Evolutionary conservation across 2,888 invertebrate species (phyloP).

Genomic region (Hololepta plana): DNA sequence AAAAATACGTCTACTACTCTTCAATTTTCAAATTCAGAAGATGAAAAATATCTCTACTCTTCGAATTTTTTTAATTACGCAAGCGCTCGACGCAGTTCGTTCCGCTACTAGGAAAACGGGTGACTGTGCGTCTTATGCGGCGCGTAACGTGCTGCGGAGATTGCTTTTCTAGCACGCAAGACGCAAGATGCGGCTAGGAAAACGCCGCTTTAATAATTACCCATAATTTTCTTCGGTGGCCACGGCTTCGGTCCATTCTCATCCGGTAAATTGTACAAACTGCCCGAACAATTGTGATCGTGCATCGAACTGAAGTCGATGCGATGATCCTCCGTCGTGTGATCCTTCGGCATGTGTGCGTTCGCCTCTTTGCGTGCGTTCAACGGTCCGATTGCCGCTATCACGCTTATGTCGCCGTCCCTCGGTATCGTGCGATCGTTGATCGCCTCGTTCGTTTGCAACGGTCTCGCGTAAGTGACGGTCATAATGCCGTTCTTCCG

Average conservation of each 20-base stretch:
- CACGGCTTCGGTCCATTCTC: conserved; percentile 45
- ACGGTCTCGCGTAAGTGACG: conserved; percentile 58
- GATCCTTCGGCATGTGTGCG: conserved; percentile 58
- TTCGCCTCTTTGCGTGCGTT: conserved; percentile 68
- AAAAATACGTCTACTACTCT: too few relatives aligned
- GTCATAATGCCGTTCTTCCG: conserved; percentile 64
- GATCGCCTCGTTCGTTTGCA: conserved; percentile 54
- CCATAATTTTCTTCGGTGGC: conserved; percentile 43
- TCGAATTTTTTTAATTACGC: too few relatives aligned
- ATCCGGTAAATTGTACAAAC: conserved; percentile 42
- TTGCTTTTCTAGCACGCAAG: too few relatives aligned
- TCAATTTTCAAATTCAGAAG: too few relatives aligned
- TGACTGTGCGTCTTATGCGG: too few relatives aligned
- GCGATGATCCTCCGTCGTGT: conserved; percentile 48
- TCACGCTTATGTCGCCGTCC: conserved; percentile 48
- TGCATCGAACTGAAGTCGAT: conserved; percentile 60
- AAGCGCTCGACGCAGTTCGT: too few relatives aligned
- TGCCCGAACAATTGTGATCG: conserved; percentile 54
- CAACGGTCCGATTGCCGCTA: conserved; percentile 75
- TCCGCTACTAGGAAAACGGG: too few relatives aligned
- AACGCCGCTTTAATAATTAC: too few relatives aligned
- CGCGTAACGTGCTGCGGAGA: too few relatives aligned
- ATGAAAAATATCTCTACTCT: too few relatives aligned
- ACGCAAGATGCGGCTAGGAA: too few relatives aligned
- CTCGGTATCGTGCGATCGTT: conserved; percentile 52